Evolutionary conservation across 2,888 invertebrate genomes (phyloP), one percentile per base, ranked within the genome.

Genomic region (Acleris literana): DNA sequence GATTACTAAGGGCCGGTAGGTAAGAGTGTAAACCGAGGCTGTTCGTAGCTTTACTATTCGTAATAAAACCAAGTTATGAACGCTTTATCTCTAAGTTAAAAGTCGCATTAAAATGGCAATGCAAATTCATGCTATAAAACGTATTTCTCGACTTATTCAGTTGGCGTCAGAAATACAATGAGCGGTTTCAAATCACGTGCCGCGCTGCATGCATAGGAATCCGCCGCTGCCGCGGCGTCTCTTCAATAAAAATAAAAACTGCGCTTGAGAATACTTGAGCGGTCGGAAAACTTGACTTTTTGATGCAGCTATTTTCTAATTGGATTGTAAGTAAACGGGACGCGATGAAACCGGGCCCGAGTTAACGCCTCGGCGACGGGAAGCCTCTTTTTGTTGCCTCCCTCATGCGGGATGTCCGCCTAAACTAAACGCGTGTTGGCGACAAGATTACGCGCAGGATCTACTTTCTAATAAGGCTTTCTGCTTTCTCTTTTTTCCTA

Each of bases 341-440:
- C 39, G 43, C 9, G 39, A 25, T 39, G 29, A 25, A 39, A 39
- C 29, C 39, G 33, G 55, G 20, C 46, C 48, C 63, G 69, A 70
- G 72, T 70, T 70, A 69, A 74, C 64, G 68, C 59, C 66, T 58
- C 71, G 69, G 62, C 53, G 65, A 53, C 62, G 66, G 58, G 66
- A 72, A 70, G 62, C 71, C 71, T 69, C 70, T 75, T 75, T 74
- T 75, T 75, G 71, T 71, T 69, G 59, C 61, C 70, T 9, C 56
- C 48, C 49, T 48, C 44, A 49, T 63, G 49, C 43, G 55, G 55
- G 33, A 55, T 63, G 54, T 63, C 62, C 62, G 64, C 58, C 39
- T 48, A 57, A 25, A 51, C 64, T 62, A 51, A 65, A 52, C 66
- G 66, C 53, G 65, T 68, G 63, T 71, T 69, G 56, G 69, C 66